phyloP scores from a whole-genome alignment of 1,140 invertebrate genomes.

The Drosophila baimaii region DNA sequence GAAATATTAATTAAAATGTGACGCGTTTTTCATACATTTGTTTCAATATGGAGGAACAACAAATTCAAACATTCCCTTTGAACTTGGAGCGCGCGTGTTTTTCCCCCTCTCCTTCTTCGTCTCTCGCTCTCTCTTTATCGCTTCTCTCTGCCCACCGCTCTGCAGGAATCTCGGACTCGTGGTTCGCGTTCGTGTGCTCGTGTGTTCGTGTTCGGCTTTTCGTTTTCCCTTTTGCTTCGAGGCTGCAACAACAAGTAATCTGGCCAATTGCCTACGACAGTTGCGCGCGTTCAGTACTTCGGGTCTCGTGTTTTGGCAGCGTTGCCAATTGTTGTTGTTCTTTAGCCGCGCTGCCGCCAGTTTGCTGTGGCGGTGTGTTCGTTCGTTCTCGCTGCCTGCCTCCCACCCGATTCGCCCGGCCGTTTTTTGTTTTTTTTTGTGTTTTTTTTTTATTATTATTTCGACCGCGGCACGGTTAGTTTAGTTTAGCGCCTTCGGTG shows the following conservation, averaged over 20 bases:
- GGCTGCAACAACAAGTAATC: conserved; percentile 2
- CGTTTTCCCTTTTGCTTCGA: not conserved
- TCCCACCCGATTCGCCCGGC: not conserved
- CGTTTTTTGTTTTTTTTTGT: too few relatives aligned
- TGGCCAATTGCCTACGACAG: not conserved
- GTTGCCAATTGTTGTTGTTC: conserved; percentile 13
- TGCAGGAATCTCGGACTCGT: too few relatives aligned
- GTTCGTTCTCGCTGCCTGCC: not conserved
- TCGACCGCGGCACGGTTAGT: conserved; percentile 7
- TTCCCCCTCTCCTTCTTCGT: not conserved
- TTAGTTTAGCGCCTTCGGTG: conserved; percentile 9
- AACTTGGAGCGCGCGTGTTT: not conserved
- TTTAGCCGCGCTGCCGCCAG: conserved; percentile 23
- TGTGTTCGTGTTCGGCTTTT: not conserved
- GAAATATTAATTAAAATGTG: too few relatives aligned
- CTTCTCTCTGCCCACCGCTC: not conserved
- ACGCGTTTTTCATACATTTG: too few relatives aligned
- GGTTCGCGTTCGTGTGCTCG: too few relatives aligned
- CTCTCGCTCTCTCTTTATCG: not conserved
- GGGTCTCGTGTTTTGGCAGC: conserved; percentile 6
- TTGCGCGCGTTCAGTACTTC: conserved; percentile 9
- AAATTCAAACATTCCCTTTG: not conserved
- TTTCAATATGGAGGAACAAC: too few relatives aligned
- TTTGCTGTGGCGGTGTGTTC: not conserved
- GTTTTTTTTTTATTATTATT: conserved; percentile 20